phyloP scores from a whole-genome alignment of 1,140 invertebrate species.

The Laupala kohalensis region DNA sequence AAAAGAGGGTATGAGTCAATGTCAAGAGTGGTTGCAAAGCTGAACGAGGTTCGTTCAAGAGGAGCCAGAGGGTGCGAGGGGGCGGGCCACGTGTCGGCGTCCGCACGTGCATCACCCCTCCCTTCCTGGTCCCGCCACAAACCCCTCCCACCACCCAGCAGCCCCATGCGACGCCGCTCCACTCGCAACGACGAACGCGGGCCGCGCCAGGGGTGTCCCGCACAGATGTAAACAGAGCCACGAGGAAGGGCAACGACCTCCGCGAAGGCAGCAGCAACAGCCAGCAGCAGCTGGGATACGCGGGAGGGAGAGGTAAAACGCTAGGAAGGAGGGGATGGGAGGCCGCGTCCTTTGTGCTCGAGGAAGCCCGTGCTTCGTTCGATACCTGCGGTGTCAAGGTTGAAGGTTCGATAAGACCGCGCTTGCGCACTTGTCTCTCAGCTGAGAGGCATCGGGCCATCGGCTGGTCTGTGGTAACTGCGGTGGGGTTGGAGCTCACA shows the following conservation, averaged over 20 bases:
- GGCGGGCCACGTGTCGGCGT: background rate
- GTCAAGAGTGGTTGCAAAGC: too few relatives aligned
- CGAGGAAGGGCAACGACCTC: constrained; percentile 19
- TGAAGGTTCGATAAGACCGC: background rate
- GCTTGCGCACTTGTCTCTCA: background rate
- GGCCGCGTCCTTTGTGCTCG: too few relatives aligned
- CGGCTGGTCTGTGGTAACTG: too few relatives aligned
- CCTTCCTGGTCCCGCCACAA: too few relatives aligned
- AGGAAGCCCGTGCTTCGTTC: background rate
- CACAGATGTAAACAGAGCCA: constrained; percentile 9
- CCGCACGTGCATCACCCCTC: background rate
- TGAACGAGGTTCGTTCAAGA: background rate
- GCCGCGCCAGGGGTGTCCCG: background rate
- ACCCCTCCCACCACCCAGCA: background rate
- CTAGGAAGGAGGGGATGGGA: too few relatives aligned
- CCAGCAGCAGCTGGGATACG: too few relatives aligned
- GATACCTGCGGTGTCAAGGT: background rate
- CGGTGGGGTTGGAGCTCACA: background rate
- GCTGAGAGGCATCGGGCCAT: background rate
- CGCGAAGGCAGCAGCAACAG: background rate
- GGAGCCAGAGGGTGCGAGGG: background rate
- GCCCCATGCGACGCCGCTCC: too few relatives aligned
- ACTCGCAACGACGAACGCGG: too few relatives aligned
- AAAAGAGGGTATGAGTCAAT: too few relatives aligned
- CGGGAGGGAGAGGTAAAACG: background rate